Evolutionary conservation across 2,888 invertebrate genomes (phyloP), one percentile per base, ranked within the genome.

Genomic region (Thymelicus acteon): DNA sequence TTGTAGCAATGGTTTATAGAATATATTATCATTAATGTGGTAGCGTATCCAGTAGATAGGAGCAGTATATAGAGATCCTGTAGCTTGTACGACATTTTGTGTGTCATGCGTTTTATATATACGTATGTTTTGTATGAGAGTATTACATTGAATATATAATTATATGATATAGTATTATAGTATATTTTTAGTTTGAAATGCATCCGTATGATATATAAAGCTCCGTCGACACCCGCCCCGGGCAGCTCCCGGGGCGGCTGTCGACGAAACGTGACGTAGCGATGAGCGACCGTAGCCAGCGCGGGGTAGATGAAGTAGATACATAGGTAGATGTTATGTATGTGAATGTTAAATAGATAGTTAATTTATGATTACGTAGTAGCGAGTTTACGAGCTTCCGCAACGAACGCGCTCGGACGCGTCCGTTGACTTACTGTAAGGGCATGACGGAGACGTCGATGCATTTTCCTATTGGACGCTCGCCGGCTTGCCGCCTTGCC

Each of bases 291-390:
- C 63, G 58, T 77, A 80, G 80, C 77, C 72, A 76, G 75, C 60
- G 72, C 79, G 78, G 78, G 78, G 78, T 78, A 78, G 78, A 74
- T 76, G 82, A 80, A 80, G 89, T 89, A 89, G 90, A 88, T 85
- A 81, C 84, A 84, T 86, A 92, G 92, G 92, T 92, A 92, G 92
- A 91, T 92, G 91, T 91, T 92, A 91, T 91, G 91, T 89, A 89
- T 89, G 88, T 88, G 88, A 82, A 85, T 86, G 85, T 83, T 78
- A 73, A 47, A 63, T 63, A 63, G 69, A 48, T n/a, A 63, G 39
- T 67, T 69, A 63, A 62, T 47, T 57, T 31, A 62, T 15, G 47
- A 64, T 49, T 49, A 63, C 75, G 75, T 85, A 88, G 85, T 88
- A 87, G 89, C 83, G 86, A 88, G 85, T 80, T 54, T 80, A 75